A percentile compares a stretch with the other conserved stretches of the same genome.
Evolutionary conservation across 2,113 vertebrate genomes (phyloP).

Genomic region (Platysternon megacephalum): DNA sequence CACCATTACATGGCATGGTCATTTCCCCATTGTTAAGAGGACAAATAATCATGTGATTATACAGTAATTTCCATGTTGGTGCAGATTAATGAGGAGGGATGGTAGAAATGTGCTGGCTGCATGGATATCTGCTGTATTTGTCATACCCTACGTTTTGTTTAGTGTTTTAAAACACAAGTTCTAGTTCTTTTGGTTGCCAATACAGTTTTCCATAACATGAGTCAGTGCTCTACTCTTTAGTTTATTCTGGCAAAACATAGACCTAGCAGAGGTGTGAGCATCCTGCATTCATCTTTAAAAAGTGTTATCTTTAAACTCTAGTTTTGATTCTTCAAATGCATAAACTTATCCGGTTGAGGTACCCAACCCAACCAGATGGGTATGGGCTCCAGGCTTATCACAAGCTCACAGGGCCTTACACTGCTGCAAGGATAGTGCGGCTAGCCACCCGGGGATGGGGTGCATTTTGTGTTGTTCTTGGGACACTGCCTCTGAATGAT

Average conservation of each 20-base stretch:
- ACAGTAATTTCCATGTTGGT: neutral
- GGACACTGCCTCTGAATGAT: neutral
- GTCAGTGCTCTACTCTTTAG: neutral
- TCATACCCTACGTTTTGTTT: neutral
- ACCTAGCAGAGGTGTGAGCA: neutral
- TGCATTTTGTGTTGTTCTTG: fast-evolving
- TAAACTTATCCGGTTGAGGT: neutral
- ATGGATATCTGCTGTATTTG: neutral
- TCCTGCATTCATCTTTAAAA: neutral
- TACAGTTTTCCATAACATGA: neutral
- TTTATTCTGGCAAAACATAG: neutral
- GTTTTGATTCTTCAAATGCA: neutral
- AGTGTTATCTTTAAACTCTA: neutral
- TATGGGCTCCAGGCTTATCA: fast-evolving
- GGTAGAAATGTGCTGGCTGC: neutral
- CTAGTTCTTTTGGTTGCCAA: neutral
- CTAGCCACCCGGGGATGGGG: fast-evolving
- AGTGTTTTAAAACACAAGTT: neutral
- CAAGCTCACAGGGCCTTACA: neutral
- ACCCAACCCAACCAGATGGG: fast-evolving
- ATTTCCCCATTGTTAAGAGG: neutral
- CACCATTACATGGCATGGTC: fast-evolving
- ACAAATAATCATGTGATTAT: neutral
- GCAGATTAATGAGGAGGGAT: fast-evolving
- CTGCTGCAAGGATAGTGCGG: neutral